These are phyloP conservation scores for Prionailurus viverrinus DNA, from an alignment of 2,113 vertebrate genomes.

Conservation along the genomic window DNA sequence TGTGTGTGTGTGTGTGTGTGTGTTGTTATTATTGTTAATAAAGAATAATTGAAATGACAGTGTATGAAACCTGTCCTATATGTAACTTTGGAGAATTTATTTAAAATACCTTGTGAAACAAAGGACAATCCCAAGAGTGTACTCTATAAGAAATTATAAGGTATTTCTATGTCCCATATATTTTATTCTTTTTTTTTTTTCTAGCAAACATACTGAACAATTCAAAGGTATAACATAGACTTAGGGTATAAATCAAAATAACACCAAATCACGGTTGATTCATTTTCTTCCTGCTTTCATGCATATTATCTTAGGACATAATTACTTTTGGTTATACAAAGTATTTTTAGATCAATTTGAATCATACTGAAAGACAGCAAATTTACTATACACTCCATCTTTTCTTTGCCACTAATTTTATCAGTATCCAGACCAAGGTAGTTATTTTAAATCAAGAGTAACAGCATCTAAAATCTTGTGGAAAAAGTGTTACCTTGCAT, in stretches of 20 bases:
- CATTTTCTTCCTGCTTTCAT: background rate
- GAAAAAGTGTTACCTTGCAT: background rate
- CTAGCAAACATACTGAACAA: background rate
- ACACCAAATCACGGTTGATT: background rate
- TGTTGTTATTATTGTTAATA: background rate
- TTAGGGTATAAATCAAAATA: background rate
- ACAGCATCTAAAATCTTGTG: background rate
- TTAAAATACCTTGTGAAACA: constrained; percentile 1
- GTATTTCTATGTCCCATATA: background rate
- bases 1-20: background rate
- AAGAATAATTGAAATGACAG: background rate
- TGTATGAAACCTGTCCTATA: background rate
- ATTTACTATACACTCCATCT: background rate
- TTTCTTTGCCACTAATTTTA: background rate
- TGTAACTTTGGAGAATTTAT: background rate
- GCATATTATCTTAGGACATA: background rate
- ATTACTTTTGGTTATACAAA: background rate
- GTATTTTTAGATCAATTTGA: background rate
- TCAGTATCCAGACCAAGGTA: background rate
- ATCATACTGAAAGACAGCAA: background rate
- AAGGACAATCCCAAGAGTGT: background rate
- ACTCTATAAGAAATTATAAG: background rate
- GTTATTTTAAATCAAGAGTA: constrained; percentile 1
- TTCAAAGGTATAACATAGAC: background rate
- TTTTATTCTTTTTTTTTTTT: background rate